A percentile compares a stretch with the other conserved stretches of the same genome.
phyloP scores from a whole-genome alignment of 2,888 invertebrate species.

The Pyrrhia umbra region DNA sequence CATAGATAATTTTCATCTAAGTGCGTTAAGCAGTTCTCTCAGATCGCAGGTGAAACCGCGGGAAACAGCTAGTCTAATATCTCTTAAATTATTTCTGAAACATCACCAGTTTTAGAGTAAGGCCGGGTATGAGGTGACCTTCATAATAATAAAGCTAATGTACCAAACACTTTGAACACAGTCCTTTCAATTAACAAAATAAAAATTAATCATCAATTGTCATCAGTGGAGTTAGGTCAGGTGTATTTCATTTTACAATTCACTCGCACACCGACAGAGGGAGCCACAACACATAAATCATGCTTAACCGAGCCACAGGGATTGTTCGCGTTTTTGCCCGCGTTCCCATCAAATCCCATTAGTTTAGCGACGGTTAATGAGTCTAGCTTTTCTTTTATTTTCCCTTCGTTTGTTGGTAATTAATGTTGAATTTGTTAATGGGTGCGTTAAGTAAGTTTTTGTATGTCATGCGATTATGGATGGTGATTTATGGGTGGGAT shows the following conservation, averaged over 20 bases:
- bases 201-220: conserved; percentile 57
- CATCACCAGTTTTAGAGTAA: neutral
- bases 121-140: neutral
- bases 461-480: conserved; percentile 26
- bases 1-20: too few species aligned
- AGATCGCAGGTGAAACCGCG: too few species aligned
- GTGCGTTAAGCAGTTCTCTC: too few species aligned
- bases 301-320: conserved; percentile 70
- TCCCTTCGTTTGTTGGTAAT: conserved; percentile 49
- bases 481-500: neutral
- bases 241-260: conserved; percentile 62
- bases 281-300: conserved; percentile 72
- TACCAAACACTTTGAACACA: neutral
- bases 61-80: too few species aligned
- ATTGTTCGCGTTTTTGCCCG: conserved; percentile 70
- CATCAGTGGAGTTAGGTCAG: conserved; percentile 52
- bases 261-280: conserved; percentile 57
- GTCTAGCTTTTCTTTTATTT: conserved; percentile 67
- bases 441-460: conserved; percentile 45
- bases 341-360: conserved; percentile 69
- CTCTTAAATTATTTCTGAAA: neutral
- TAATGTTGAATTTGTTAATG: conserved; percentile 55
- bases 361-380: conserved; percentile 67
- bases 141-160: neutral
- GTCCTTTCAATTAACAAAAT: conserved; percentile 32